Evolutionary conservation across 2,113 vertebrate genomes (phyloP), one percentile per base, ranked within the genome.

Genomic region (Piprites chloris): DNA sequence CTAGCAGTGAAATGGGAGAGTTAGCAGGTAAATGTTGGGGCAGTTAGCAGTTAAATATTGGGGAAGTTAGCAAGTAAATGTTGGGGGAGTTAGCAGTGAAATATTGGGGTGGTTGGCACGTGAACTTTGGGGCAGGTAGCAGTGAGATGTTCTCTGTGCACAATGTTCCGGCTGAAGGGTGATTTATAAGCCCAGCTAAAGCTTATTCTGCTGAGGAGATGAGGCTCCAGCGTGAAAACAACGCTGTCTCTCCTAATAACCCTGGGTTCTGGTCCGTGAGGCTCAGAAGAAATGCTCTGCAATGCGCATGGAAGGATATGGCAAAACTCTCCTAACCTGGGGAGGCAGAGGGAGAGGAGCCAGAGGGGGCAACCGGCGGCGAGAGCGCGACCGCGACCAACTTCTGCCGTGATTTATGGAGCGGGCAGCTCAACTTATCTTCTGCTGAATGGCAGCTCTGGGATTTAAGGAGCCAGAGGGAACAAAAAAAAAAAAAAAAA

Each of bases 271-370:
- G 19, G 85, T 78, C 91, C 4, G 56, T 53, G 83, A 95, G 92
- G 94, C 96, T 98, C 90, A 56, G 89, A 81, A 93, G 93, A 87
- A 90, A 74, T 18, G 87, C 55, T 91, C 96, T 96, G 96, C 94
- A 95, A 73, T 95, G 94, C 91, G 94, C 95, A 96, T 92, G 95
- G 49, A 95, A 94, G 84, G 93, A 92, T 75, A 73, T 59, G 46
- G 92, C 85, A 90, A 93, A 96, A 95, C 74, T 93, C 85, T 87
- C 72, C 73, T 76, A 71, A 95, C n/a, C 67, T 11, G 89, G 85
- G 73, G 63, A 27, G 56, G 41, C n/a, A 8, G 9, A 73, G 56
- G 83, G 73, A 42, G 79, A 53, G 5, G 24, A 75, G 68, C 85
- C 35, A 30, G 44, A 16, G 2, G 37, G 95, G 92, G 89, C 47